A percentile compares a stretch with the other conserved stretches of the same genome.
phyloP scores from a whole-genome alignment of 2,113 vertebrate genomes.

The Python bivittatus region DNA sequence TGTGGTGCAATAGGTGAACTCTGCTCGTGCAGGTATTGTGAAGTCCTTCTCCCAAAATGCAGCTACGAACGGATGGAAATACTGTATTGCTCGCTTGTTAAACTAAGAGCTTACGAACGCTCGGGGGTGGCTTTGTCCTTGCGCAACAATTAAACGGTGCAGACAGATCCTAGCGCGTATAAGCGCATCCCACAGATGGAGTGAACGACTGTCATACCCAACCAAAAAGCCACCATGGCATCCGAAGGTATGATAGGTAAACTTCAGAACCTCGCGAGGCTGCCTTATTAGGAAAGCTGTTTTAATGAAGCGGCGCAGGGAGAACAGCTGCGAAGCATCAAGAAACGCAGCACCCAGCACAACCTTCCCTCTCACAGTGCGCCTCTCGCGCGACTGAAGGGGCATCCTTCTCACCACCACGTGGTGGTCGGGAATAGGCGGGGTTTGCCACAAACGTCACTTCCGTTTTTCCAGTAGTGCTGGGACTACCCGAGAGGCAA shows the following conservation, averaged over 20 bases:
- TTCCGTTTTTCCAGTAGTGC: conserved; percentile 20
- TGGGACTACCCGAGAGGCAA: neutral
- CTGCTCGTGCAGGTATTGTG: neutral
- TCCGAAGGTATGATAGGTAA: neutral
- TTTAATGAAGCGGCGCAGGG: neutral
- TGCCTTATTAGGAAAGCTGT: neutral
- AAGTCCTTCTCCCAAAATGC: neutral
- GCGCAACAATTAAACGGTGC: neutral
- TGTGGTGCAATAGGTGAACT: neutral
- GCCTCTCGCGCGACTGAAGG: neutral
- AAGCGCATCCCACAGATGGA: neutral
- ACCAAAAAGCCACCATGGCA: neutral
- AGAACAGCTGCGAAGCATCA: too few species aligned
- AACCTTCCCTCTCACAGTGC: rapidly evolving
- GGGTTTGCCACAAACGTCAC: conserved; percentile 5
- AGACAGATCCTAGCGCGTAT: neutral
- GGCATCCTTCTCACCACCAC: neutral
- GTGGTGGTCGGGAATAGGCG: neutral
- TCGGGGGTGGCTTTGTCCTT: neutral
- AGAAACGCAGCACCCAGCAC: neutral
- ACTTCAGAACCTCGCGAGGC: neutral
- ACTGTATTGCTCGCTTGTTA: neutral
- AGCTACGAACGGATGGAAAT: neutral
- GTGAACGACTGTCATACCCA: neutral
- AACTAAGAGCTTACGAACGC: neutral